A percentile compares a stretch with the other conserved stretches of the same genome.
These are phyloP conservation scores for Trissolcus japonicus DNA, from an alignment of 2,888 invertebrate genomes.

Conservation along the genomic window DNA sequence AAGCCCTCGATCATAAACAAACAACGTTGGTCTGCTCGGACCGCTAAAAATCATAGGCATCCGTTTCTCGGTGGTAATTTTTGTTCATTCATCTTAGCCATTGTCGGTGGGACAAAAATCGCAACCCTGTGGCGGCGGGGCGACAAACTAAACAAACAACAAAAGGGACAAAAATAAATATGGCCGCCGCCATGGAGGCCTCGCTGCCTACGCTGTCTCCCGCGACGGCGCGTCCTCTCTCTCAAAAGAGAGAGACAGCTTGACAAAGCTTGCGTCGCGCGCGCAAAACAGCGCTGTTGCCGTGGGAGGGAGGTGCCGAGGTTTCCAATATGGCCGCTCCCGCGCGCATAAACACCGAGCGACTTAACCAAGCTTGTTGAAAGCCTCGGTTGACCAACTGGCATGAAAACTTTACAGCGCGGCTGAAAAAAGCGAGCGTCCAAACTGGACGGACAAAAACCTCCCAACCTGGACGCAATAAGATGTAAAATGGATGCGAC, in stretches of 20 bases:
- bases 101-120: no score
- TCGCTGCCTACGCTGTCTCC: constrained; percentile 42
- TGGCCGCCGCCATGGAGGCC: constrained; percentile 52
- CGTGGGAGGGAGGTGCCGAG: constrained; percentile 33
- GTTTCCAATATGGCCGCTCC: constrained; percentile 72
- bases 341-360: constrained; percentile 72
- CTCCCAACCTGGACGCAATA: constrained; percentile 38
- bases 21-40: neutral
- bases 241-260: constrained; percentile 55
- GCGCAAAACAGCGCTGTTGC: constrained; percentile 38
- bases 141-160: constrained; percentile 36
- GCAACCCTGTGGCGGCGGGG: no score
- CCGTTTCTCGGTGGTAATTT: no score
- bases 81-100: no score
- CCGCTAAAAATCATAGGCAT: neutral
- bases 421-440: neutral
- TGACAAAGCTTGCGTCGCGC: constrained; percentile 43
- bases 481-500: constrained; percentile 64
- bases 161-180: constrained; percentile 34
- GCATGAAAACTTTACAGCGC: no score
- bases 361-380: constrained; percentile 5
- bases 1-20: no score
- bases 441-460: neutral
- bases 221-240: constrained; percentile 42
- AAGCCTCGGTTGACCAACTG: no score